A percentile compares a stretch with the other conserved stretches of the same genome.
phyloP scores from a whole-genome alignment of 1,140 invertebrate genomes.

The Drosophila kepulauana region DNA sequence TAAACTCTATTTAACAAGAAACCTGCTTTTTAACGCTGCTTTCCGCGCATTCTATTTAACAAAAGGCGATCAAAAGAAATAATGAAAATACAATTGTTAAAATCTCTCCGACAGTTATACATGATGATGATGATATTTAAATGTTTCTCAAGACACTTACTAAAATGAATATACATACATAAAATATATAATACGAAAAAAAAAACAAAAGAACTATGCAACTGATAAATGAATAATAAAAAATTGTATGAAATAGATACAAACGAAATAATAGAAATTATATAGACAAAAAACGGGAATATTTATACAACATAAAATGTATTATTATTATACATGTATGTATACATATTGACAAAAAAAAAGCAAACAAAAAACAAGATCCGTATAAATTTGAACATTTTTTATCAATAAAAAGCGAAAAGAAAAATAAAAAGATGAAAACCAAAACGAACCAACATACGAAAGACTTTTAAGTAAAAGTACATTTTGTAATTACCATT shows the following conservation, averaged over 20 bases:
- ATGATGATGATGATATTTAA: conserved; percentile 64
- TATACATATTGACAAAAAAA: conserved; percentile 54
- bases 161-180: conserved; percentile 50
- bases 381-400: conserved; percentile 79
- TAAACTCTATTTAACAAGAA: conserved; percentile 4
- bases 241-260: conserved; percentile 61
- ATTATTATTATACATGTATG: conserved; percentile 79
- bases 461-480: neutral
- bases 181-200: conserved; percentile 18
- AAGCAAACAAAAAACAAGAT: conserved; percentile 39
- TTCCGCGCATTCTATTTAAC: conserved; percentile 35
- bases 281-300: conserved; percentile 76
- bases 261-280: conserved; percentile 76
- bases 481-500: neutral
- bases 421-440: conserved; percentile 51
- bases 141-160: conserved; percentile 61
- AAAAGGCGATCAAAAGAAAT: conserved; percentile 32
- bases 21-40: conserved; percentile 53
- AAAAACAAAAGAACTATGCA: conserved; percentile 50
- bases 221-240: conserved; percentile 46
- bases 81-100: conserved; percentile 55
- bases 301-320: conserved; percentile 80
- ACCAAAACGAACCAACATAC: conserved; percentile 39
- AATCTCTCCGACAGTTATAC: conserved; percentile 56
- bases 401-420: conserved; percentile 78